A percentile compares a stretch with the other conserved stretches of the same genome.
These are phyloP conservation scores for Apteryx owenii DNA, from an alignment of 2,113 vertebrate genomes.

Conservation along the genomic window DNA sequence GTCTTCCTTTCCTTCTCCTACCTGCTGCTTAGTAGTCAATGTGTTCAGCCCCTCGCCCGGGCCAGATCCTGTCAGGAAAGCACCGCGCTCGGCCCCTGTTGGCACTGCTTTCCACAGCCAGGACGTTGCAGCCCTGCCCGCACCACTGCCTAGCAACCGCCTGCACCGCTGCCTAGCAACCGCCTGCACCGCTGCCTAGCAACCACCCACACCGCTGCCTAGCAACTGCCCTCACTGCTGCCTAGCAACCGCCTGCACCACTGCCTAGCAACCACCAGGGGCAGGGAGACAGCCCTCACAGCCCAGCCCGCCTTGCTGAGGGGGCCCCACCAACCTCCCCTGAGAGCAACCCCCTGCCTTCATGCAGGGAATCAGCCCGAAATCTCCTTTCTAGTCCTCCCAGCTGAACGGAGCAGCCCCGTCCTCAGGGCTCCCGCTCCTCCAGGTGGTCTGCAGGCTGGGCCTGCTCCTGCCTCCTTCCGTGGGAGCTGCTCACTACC, in stretches of 20 bases:
- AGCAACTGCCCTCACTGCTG: too few relatives aligned
- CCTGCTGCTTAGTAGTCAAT: accelerated
- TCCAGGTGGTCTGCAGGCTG: neutral
- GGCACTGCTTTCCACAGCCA: accelerated
- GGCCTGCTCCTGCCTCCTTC: neutral
- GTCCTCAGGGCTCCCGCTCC: neutral
- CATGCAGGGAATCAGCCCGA: accelerated
- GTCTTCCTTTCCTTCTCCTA: neutral
- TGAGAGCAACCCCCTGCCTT: accelerated
- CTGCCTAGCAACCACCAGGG: too few relatives aligned
- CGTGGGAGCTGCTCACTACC: accelerated
- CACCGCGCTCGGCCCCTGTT: neutral
- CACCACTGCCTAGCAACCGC: neutral
- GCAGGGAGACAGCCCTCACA: too few relatives aligned
- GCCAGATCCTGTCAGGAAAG: accelerated
- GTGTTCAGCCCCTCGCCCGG: neutral
- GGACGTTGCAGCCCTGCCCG: neutral
- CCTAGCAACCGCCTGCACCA: too few relatives aligned
- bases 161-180: too few relatives aligned
- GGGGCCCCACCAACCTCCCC: accelerated
- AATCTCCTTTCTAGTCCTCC: too few relatives aligned
- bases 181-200: too few relatives aligned
- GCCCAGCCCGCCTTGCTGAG: too few relatives aligned
- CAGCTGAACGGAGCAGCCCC: accelerated
- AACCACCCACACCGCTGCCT: too few relatives aligned